These are phyloP conservation scores for Sandelia bainsii DNA, from an alignment of 2,797 vertebrate genomes.

Conservation along the genomic window DNA sequence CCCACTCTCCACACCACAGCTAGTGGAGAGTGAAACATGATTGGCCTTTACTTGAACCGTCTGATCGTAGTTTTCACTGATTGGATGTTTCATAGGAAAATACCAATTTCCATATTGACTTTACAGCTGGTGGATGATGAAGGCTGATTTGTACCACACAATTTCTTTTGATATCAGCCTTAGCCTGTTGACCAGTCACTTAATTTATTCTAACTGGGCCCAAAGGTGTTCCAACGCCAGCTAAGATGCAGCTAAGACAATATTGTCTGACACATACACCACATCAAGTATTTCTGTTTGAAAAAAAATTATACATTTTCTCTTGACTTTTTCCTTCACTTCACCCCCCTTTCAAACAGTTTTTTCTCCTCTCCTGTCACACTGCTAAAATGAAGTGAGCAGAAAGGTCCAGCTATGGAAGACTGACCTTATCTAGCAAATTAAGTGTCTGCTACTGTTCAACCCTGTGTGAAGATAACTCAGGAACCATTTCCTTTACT, in stretches of 20 bases:
- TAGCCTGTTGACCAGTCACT: slow-evolving; percentile 12
- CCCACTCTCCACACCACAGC: background rate
- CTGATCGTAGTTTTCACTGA: slow-evolving; percentile 31
- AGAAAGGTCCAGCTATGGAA: slow-evolving; percentile 31
- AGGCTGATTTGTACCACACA: slow-evolving; percentile 8
- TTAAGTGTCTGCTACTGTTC: slow-evolving; percentile 40
- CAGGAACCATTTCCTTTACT: slow-evolving; percentile 27
- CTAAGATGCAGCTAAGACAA: background rate
- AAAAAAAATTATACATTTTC: background rate
- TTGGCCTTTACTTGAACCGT: slow-evolving; percentile 43
- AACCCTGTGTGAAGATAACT: slow-evolving; percentile 39
- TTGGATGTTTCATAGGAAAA: slow-evolving; percentile 28
- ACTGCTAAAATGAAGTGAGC: slow-evolving; percentile 20
- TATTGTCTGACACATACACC: too few relatives aligned
- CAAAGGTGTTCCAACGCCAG: background rate
- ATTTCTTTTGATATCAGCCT: slow-evolving; percentile 1
- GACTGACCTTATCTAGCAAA: slow-evolving; percentile 60
- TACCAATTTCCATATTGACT: slow-evolving; percentile 14
- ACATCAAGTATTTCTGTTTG: background rate
- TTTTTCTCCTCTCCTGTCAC: slow-evolving; percentile 25
- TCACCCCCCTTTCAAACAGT: slow-evolving; percentile 13
- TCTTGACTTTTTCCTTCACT: slow-evolving; percentile 1
- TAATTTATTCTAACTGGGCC: slow-evolving; percentile 9
- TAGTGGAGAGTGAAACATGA: slow-evolving; percentile 31
- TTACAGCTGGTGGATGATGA: slow-evolving; percentile 12